Percentiles rank a stretch among this genome's conserved stretches.
These are phyloP conservation scores for Agonopterix heracliana DNA, from an alignment of 2,888 invertebrate genomes.

Conservation along the genomic window DNA sequence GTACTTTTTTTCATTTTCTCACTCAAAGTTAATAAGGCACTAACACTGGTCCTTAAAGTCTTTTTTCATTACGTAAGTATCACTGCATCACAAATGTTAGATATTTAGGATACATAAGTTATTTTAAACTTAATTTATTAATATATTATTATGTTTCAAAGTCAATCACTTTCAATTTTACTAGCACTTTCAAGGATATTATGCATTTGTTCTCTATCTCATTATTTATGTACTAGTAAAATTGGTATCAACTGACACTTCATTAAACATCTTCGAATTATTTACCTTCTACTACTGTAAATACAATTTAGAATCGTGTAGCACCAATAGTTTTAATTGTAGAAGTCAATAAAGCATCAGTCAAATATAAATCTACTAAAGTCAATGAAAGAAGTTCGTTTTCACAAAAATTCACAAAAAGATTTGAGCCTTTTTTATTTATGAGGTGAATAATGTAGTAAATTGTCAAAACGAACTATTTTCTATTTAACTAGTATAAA, in stretches of 20 bases:
- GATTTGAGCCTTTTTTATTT: too few relatives aligned
- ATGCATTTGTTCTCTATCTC: neutral
- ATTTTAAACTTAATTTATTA: constrained; percentile 42
- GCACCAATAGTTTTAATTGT: constrained; percentile 24
- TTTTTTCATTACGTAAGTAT: constrained; percentile 22
- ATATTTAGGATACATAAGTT: constrained; percentile 57
- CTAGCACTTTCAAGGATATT: constrained; percentile 25
- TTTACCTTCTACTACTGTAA: neutral
- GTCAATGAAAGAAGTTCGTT: constrained; percentile 4
- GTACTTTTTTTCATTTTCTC: neutral
- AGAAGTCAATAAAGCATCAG: constrained; percentile 44
- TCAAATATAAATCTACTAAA: constrained; percentile 23
- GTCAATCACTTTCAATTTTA: constrained; percentile 49
- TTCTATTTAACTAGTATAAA: neutral
- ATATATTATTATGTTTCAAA: constrained; percentile 61
- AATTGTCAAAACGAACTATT: constrained; percentile 13
- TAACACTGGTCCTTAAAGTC: constrained; percentile 18
- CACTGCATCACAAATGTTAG: constrained; percentile 30
- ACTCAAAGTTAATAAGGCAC: constrained; percentile 8
- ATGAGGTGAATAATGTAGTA: too few relatives aligned
- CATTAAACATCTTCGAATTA: constrained; percentile 17
- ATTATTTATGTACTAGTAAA: constrained; percentile 41
- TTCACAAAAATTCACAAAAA: too few relatives aligned
- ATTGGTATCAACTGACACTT: constrained; percentile 46
- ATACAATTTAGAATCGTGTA: constrained; percentile 11